Conservation (phyloP, 1,140 invertebrate species). For the Lepidostoma basale region DNA sequence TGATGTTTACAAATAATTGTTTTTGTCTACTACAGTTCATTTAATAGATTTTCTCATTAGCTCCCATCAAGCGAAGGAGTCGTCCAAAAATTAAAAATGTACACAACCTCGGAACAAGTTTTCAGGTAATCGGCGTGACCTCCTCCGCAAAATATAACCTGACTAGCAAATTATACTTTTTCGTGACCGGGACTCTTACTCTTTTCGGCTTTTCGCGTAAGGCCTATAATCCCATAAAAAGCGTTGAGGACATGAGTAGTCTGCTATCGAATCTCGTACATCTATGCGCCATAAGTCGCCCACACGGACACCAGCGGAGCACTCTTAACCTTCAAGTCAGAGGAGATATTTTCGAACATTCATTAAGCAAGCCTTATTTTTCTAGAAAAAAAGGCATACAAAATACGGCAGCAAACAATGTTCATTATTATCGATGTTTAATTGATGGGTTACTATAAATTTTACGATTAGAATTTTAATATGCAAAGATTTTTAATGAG, state of each 20-base stretch:
- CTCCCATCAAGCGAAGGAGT: no score
- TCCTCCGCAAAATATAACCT: not conserved
- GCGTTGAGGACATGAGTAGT: not conserved
- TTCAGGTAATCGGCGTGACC: not conserved
- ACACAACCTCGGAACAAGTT: slow-evolving; percentile 16
- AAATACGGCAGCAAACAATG: not conserved
- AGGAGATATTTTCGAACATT: not conserved
- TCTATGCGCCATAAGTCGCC: not conserved
- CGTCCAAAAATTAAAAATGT: no score
- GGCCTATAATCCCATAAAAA: not conserved
- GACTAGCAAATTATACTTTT: not conserved
- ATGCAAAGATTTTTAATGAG: no score
- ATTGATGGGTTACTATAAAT: no score
- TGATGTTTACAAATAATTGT: no score
- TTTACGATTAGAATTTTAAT: no score
- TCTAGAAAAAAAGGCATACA: not conserved
- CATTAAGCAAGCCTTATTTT: slow-evolving; percentile 5
- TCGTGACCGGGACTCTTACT: not conserved
- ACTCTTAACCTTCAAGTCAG: not conserved
- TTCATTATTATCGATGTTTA: no score
- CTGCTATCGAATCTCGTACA: not conserved
- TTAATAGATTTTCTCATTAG: not conserved
- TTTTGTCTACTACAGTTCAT: no score
- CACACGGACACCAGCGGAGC: not conserved
- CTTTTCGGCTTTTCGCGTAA: not conserved